Evolutionary conservation across 2,888 invertebrate genomes (phyloP).

Genomic region (Campoletis raptor): DNA sequence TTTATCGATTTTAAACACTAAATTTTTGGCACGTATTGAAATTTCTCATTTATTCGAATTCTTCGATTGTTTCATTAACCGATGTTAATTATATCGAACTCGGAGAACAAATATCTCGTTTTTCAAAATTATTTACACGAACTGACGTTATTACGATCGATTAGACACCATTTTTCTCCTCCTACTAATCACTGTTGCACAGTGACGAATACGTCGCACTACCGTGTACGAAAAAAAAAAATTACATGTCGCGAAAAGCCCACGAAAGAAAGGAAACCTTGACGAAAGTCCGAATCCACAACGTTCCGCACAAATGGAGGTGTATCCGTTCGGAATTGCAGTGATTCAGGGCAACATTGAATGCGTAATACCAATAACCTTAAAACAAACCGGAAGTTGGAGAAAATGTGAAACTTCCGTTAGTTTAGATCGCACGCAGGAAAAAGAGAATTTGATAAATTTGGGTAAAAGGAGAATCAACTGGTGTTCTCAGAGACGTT

Average conservation of each 20-base stretch:
- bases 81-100: neutral
- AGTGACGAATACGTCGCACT: constrained; percentile 1
- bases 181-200: neutral
- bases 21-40: neutral
- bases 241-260: neutral
- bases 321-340: neutral
- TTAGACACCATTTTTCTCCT: neutral
- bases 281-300: constrained; percentile 39
- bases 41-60: neutral
- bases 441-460: neutral
- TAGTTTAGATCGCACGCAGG: neutral
- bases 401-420: constrained; percentile 6
- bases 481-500: neutral
- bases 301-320: neutral
- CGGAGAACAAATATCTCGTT: neutral
- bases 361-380: constrained; percentile 8
- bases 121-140: neutral
- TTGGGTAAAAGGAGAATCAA: neutral
- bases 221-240: constrained; percentile 3
- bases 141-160: neutral
- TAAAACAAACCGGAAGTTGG: constrained; percentile 17
- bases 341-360: constrained; percentile 16
- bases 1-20: neutral
- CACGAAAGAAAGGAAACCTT: constrained; percentile 18
- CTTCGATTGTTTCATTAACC: neutral